These are phyloP conservation scores for Phalera bucephala DNA, from an alignment of 2,888 invertebrate species.

Conservation along the genomic window DNA sequence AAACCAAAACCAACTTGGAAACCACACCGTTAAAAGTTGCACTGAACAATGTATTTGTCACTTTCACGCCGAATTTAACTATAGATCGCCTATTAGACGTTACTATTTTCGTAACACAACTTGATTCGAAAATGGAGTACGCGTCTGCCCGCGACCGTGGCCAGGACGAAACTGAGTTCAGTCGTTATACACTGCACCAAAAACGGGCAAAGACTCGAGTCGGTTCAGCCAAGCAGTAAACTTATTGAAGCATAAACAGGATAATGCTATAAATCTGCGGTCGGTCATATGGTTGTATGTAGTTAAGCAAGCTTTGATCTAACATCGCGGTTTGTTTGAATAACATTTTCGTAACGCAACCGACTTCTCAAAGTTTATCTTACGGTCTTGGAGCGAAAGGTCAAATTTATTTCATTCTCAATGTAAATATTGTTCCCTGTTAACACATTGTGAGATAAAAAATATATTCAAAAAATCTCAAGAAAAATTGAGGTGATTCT, in stretches of 20 bases:
- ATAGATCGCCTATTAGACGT: constrained; percentile 33
- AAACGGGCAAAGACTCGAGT: constrained; percentile 50
- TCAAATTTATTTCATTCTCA: constrained; percentile 4
- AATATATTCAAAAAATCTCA: no score
- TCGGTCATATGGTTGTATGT: constrained; percentile 43
- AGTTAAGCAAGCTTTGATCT: constrained; percentile 45
- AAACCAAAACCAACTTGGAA: constrained; percentile 8
- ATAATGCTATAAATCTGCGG: constrained; percentile 57
- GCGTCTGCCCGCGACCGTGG: constrained; percentile 44
- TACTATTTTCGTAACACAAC: constrained; percentile 64
- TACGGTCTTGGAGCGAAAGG: constrained; percentile 16
- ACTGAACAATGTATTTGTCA: constrained; percentile 34
- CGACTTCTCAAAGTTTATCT: constrained; percentile 14
- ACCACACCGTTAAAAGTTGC: constrained; percentile 25
- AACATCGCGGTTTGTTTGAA: constrained; percentile 23
- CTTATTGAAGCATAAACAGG: constrained; percentile 59
- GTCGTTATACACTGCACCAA: constrained; percentile 33
- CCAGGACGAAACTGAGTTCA: constrained; percentile 49
- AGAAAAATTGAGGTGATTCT: no score
- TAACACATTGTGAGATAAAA: no score
- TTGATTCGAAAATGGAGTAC: constrained; percentile 26
- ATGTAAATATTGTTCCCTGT: no score
- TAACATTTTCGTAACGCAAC: constrained; percentile 23
- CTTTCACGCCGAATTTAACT: constrained; percentile 33
- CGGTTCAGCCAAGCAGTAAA: constrained; percentile 56